Evolutionary conservation across 2,888 invertebrate species (phyloP).

Genomic region (Noctua janthe): DNA sequence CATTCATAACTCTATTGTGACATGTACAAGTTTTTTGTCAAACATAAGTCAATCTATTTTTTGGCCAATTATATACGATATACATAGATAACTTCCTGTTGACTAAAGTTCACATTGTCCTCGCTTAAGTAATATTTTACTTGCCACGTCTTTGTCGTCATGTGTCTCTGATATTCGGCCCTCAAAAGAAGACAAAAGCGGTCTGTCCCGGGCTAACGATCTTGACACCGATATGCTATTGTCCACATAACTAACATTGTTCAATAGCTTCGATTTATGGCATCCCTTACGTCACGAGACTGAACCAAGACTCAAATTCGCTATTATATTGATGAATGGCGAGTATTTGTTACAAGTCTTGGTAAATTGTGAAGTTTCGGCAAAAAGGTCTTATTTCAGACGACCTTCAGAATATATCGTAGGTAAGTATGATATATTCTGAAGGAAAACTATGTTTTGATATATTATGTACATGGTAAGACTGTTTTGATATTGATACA

Average conservation of each 20-base stretch:
- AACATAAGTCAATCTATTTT: conserved; percentile 32
- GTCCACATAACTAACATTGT: conserved; percentile 77
- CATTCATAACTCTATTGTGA: conserved; percentile 39
- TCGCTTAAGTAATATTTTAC: conserved; percentile 64
- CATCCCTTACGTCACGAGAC: conserved; percentile 68
- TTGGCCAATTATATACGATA: conserved; percentile 44
- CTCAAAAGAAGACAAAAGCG: conserved; percentile 79
- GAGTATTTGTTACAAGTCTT: conserved; percentile 75
- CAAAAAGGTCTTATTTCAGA: conserved; percentile 49
- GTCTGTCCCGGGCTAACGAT: conserved; percentile 71
- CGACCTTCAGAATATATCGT: not conserved
- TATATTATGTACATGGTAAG: conserved; percentile 22
- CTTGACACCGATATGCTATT: conserved; percentile 84
- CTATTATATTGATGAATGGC: conserved; percentile 77
- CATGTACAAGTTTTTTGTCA: conserved; percentile 34
- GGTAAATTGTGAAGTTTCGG: conserved; percentile 62
- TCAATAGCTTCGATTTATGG: conserved; percentile 75
- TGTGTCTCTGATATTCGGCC: conserved; percentile 76
- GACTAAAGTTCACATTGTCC: conserved; percentile 48
- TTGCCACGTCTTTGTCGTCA: conserved; percentile 68
- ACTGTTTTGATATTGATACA: conserved; percentile 30
- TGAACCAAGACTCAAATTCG: conserved; percentile 73
- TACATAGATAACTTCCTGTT: conserved; percentile 54
- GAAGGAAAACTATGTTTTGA: conserved; percentile 22
- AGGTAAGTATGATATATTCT: conserved; percentile 23